These are phyloP conservation scores for Mythimna vitellina DNA, from an alignment of 2,888 invertebrate genomes.

Conservation along the genomic window DNA sequence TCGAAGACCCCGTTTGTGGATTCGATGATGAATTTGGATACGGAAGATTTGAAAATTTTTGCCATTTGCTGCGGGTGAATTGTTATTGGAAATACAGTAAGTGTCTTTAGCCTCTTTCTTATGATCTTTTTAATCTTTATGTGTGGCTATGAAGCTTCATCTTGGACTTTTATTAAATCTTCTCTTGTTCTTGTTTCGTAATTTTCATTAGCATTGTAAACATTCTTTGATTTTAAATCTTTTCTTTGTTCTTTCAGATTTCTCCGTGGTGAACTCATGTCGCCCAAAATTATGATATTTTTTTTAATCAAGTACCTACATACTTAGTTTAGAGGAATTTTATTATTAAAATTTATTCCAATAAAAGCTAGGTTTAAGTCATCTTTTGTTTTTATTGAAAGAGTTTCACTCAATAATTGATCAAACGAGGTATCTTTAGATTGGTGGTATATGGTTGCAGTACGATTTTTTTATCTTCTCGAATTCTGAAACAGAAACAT, in stretches of 20 bases:
- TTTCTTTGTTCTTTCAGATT: slow-evolving; percentile 75
- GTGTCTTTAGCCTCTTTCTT: slow-evolving; percentile 42
- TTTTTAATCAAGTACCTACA: background rate
- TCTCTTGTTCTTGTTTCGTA: background rate
- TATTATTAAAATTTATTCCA: slow-evolving; percentile 13
- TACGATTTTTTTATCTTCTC: slow-evolving; percentile 57
- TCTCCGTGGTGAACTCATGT: slow-evolving; percentile 74
- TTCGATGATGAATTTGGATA: slow-evolving; percentile 80
- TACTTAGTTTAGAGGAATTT: slow-evolving; percentile 4
- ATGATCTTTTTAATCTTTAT: background rate
- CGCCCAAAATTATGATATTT: slow-evolving; percentile 60
- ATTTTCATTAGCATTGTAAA: background rate
- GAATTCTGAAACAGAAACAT: slow-evolving; percentile 73
- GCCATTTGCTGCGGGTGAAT: slow-evolving; percentile 82
- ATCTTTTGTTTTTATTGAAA: background rate
- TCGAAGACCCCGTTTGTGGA: slow-evolving; percentile 73
- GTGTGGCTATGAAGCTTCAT: background rate
- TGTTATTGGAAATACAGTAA: slow-evolving; percentile 83
- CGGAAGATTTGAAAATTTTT: slow-evolving; percentile 80
- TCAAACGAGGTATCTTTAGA: slow-evolving; percentile 52
- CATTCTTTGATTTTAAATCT: background rate
- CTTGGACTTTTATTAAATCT: background rate
- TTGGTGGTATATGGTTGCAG: slow-evolving; percentile 75
- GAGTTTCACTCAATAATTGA: background rate
- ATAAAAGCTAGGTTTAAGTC: slow-evolving; percentile 13